Base-by-base conservation (phyloP, 2,113 vertebrate species). In the Corythaeola cristata region DNA sequence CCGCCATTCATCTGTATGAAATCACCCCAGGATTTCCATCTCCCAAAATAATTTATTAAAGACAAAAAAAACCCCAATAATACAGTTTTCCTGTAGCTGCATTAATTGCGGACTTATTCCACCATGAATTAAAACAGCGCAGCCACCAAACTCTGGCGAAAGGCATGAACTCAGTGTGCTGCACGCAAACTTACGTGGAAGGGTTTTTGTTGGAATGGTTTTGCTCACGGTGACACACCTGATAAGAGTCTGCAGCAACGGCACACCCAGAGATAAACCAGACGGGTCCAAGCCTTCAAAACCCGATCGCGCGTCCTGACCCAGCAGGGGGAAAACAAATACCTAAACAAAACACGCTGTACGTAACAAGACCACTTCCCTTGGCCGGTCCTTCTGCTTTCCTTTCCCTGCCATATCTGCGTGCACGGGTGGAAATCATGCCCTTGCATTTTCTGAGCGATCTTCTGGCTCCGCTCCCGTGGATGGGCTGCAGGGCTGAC, bases 201-300 rank as follows among this genome's bases (percentile, higher is more conserved):
- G 85, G 87, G 56, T 63, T 95, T 95, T 91, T 82, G 74, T 85
- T 89, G 4, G 66, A 89, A 32, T 2, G 85, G 52, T 63, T 93
- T 59, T 0, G 1, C 80, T 90, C 79, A 2, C 53, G 24, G 11
- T 3, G 53, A 63, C 90, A 73, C 87, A 87, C 84, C 91, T 93
- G 96, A 85, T 93, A 95, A 87, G 81, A 71, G 86, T 67, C 86
- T 5, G 35, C 62, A 71, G 91, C 84, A 15, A 13, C 0, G 5
- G 10, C 95, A 87, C 93, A 60, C 93, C 92, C 89, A 17, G 55
- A 92, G 95, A 94, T 95, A 94, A 96, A 95, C 32, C 55, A 26
- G 55, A 9, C 2, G 10, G 62, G 44, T 44, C 68, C 56, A 2
- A 30, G 30, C 2, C 84, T 63, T 67, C 93, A 12, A 49, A 77